Evolutionary conservation across 2,797 vertebrate species (phyloP), one percentile per base, ranked within the genome.

Genomic region (Enteromius viviparus): DNA sequence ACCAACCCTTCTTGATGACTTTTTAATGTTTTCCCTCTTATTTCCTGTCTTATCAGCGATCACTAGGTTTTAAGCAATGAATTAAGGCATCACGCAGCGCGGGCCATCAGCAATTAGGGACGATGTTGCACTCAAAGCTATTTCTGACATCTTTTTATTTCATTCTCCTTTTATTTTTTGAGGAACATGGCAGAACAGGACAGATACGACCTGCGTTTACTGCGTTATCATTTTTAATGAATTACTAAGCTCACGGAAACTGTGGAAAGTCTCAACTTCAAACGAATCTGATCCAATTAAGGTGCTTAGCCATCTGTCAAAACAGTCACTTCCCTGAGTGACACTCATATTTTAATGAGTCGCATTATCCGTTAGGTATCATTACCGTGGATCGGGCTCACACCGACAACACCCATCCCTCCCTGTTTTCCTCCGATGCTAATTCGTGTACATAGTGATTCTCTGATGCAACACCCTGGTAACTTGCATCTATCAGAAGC

Each of bases 301-400:
- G 70, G 78, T 78, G 76, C 60, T 89, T 81, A 89, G 80, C 87
- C 80, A 87, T 86, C 86, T 89, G 86, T 87, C 77, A 86, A 84
- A 85, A 85, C 74, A 29, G 49, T 82, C 77, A 79, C 68, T 80
- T 75, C 76, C 69, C 62, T 81, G 80, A 88, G 42, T 65, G 51
- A 84, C 82, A 65, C 60, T 71, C 74, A 82, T 76, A 51, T 82
- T 85, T 85, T 87, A 86, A 88, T 90, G 80, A 86, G 83, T 75
- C 26, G 58, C 58, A 77, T 72, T 80, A 84, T 84, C 37, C 26
- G 71, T 79, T 74, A 78, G 76, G 29, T 76, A 83, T 80, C 70
- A 69, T 60, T 80, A 85, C 29, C 32, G 51, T 80, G 40, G 65
- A 47, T 74, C 72, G 68, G 68, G 29, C 37, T 82, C 69, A 72